Evolutionary conservation across 1,140 invertebrate species (phyloP).

Genomic region (Ladona fulva): DNA sequence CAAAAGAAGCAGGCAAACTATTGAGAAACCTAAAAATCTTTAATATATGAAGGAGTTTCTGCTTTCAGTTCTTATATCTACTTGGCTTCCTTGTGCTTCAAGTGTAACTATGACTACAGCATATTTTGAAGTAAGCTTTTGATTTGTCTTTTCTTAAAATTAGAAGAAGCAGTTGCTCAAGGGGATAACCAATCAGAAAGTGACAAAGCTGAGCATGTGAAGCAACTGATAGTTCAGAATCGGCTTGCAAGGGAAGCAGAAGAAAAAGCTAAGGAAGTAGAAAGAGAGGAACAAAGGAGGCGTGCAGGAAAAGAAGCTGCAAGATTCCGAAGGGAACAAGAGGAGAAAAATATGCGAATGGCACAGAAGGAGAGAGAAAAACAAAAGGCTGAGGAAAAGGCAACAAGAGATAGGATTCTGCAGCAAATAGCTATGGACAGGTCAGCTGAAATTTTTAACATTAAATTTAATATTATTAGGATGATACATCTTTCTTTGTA

Average conservation of each 20-base stretch:
- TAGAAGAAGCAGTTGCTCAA: too few species aligned
- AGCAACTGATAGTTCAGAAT: not conserved
- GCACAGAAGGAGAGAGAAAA: constrained; percentile 55
- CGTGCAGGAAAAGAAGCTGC: constrained; percentile 61
- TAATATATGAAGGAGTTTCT: too few species aligned
- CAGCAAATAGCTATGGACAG: constrained; percentile 69
- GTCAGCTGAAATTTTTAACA: constrained; percentile 24
- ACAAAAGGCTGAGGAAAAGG: not conserved
- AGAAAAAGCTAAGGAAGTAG: not conserved
- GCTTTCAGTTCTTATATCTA: too few species aligned
- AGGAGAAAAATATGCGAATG: constrained; percentile 39
- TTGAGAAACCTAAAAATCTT: too few species aligned
- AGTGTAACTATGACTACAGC: too few species aligned
- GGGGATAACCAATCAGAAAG: too few species aligned
- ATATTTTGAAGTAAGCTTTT: too few species aligned
- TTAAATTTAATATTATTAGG: not conserved
- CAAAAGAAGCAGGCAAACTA: too few species aligned
- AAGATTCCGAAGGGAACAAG: constrained; percentile 26
- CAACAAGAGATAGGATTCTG: constrained; percentile 49
- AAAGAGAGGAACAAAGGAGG: constrained; percentile 27
- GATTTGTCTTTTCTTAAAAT: too few species aligned
- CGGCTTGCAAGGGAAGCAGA: not conserved
- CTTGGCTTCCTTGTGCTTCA: too few species aligned
- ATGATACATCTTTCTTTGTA: too few species aligned
- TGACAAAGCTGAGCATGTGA: not conserved